Conservation (phyloP, 2,113 vertebrate genomes). For the Phyllostomus discolor region DNA sequence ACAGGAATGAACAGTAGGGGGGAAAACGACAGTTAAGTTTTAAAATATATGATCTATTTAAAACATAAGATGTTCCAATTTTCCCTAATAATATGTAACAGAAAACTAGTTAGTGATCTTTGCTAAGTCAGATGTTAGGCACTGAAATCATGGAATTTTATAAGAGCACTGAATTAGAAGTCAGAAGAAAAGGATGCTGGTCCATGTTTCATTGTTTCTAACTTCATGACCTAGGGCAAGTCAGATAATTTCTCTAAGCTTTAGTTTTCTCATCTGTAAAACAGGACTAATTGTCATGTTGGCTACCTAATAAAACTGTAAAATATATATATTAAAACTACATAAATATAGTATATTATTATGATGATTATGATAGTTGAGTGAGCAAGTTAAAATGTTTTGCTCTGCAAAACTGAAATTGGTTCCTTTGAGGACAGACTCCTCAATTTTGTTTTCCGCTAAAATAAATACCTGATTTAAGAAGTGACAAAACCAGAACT, state of each 20-base stretch:
- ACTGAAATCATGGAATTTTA: not conserved
- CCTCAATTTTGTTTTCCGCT: not conserved
- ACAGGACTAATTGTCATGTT: not conserved
- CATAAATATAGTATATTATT: not conserved
- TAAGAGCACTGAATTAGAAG: conserved; percentile 2
- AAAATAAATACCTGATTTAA: not conserved
- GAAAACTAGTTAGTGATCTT: conserved; percentile 6
- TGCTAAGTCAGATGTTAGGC: not conserved
- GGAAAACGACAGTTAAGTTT: conserved; percentile 7
- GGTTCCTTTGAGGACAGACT: not conserved
- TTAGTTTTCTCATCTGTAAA: conserved; percentile 34
- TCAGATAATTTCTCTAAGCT: conserved; percentile 24
- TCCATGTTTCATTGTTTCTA: not conserved
- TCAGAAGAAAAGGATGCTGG: not conserved
- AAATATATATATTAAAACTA: not conserved
- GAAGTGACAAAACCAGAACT: conserved; percentile 18
- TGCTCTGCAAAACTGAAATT: conserved; percentile 11
- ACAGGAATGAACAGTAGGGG: not conserved
- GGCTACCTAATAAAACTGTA: conserved; percentile 16
- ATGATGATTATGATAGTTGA: not conserved
- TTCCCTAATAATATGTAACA: not conserved
- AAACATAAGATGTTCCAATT: not conserved
- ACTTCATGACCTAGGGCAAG: not conserved
- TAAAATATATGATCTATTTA: not conserved
- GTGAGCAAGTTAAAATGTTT: conserved; percentile 3